Evolutionary conservation across 2,888 invertebrate species (phyloP).

Genomic region (Sipha maydis): DNA sequence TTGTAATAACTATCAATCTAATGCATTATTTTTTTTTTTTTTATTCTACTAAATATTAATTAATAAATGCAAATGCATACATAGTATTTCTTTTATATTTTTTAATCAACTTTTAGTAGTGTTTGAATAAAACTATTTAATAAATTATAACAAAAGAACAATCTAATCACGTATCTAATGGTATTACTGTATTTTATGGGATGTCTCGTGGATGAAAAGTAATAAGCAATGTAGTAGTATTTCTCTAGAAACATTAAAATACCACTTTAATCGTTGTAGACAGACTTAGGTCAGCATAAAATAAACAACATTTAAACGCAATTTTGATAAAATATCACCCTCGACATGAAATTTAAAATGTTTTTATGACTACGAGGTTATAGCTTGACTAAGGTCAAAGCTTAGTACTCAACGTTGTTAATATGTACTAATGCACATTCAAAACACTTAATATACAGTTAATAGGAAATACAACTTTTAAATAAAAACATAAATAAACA

Average conservation of each 20-base stretch:
- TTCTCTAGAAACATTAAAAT: conserved; percentile 18
- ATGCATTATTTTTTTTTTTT: too few species aligned
- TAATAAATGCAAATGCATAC: too few species aligned
- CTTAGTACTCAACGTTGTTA: background rate
- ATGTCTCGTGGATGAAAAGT: background rate
- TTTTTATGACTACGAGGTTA: background rate
- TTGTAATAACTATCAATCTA: too few species aligned
- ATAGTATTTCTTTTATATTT: background rate
- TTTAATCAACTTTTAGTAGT: background rate
- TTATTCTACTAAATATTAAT: too few species aligned
- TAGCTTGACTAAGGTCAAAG: conserved; percentile 2
- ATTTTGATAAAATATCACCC: conserved; percentile 33
- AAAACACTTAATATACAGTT: too few species aligned
- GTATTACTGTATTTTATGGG: conserved; percentile 2
- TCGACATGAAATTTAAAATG: conserved; percentile 34
- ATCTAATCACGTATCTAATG: background rate
- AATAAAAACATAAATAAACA: too few species aligned
- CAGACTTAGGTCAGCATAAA: conserved; percentile 21
- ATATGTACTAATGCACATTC: too few species aligned
- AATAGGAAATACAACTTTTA: too few species aligned
- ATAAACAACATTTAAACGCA: background rate
- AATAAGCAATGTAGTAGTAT: conserved; percentile 6
- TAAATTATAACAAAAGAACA: background rate
- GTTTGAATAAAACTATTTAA: background rate
- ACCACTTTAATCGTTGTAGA: conserved; percentile 26